Evolutionary conservation across 2,797 vertebrate species (phyloP).

Genomic region (Anomalospiza imberbis): DNA sequence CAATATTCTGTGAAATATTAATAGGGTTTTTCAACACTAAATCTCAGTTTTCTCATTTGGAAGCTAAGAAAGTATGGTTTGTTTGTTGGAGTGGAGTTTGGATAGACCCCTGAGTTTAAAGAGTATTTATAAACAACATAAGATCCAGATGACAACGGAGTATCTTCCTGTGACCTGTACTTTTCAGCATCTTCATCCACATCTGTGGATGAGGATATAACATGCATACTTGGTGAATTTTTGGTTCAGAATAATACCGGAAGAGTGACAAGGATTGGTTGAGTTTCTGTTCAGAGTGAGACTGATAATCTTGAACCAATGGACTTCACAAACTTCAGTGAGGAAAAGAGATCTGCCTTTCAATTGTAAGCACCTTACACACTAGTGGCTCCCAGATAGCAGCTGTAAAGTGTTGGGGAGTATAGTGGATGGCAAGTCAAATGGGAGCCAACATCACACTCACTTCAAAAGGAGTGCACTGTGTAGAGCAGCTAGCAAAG

Average conservation of each 20-base stretch:
- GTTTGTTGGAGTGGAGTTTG: not conserved
- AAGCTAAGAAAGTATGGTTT: not conserved
- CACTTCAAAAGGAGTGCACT: not conserved
- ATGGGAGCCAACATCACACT: not conserved
- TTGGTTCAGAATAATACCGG: not conserved
- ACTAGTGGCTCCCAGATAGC: no score
- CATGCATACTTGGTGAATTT: not conserved
- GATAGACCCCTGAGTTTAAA: not conserved
- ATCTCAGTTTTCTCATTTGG: not conserved
- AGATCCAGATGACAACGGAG: not conserved
- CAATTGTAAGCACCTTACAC: not conserved
- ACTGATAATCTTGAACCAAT: not conserved
- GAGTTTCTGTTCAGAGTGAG: not conserved
- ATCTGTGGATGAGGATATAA: not conserved
- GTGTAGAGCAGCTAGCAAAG: not conserved
- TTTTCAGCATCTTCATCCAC: not conserved
- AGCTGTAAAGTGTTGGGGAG: not conserved
- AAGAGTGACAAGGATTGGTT: not conserved
- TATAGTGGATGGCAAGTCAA: not conserved
- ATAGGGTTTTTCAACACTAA: not conserved
- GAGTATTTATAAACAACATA: rapidly evolving
- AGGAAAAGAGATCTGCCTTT: not conserved
- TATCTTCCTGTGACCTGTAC: not conserved
- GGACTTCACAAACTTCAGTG: not conserved
- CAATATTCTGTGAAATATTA: not conserved